Evolutionary conservation across 1,140 invertebrate species (phyloP).

Genomic region (Nilaparvata lugens): DNA sequence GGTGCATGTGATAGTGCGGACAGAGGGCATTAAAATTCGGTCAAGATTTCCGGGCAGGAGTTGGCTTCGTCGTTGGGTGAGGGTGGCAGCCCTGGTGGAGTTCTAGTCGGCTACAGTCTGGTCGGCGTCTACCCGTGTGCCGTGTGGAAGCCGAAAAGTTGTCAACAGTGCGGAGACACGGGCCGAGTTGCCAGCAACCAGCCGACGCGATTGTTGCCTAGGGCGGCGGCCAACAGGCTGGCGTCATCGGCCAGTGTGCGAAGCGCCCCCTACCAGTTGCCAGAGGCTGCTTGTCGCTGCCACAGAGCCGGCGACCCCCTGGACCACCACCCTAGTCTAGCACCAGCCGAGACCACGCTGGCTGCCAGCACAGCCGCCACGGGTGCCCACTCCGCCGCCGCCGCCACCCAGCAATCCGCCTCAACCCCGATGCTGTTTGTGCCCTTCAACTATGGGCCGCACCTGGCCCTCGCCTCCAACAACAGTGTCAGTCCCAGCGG

Average conservation of each 20-base stretch:
- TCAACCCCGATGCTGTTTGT: conserved; percentile 45
- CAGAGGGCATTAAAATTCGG: neutral
- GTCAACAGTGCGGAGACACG: conserved; percentile 29
- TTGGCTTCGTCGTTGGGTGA: conserved; percentile 5
- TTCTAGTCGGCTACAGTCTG: conserved; percentile 41
- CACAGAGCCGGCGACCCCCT: conserved; percentile 13
- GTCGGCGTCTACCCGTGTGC: conserved; percentile 46
- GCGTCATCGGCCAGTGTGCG: neutral
- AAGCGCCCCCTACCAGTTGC: conserved; percentile 18
- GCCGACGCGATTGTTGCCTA: neutral
- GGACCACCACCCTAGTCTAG: conserved; percentile 2
- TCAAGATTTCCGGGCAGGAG: conserved; percentile 25
- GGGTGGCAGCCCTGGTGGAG: conserved; percentile 18
- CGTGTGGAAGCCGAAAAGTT: conserved; percentile 38
- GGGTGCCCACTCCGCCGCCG: conserved; percentile 25
- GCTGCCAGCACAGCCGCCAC: conserved; percentile 32
- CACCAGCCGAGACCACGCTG: conserved; percentile 23
- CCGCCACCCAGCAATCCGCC: conserved; percentile 14
- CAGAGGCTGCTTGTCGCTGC: conserved; percentile 10
- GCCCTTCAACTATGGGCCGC: conserved; percentile 38
- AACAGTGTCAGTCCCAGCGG: conserved; percentile 32
- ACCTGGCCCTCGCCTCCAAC: conserved; percentile 39
- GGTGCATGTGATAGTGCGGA: neutral
- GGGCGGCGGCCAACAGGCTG: neutral
- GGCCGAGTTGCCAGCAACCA: conserved; percentile 19